These are phyloP conservation scores for Montipora cactus DNA, from an alignment of 64 coral and sea anemone species.

Conservation along the genomic window DNA sequence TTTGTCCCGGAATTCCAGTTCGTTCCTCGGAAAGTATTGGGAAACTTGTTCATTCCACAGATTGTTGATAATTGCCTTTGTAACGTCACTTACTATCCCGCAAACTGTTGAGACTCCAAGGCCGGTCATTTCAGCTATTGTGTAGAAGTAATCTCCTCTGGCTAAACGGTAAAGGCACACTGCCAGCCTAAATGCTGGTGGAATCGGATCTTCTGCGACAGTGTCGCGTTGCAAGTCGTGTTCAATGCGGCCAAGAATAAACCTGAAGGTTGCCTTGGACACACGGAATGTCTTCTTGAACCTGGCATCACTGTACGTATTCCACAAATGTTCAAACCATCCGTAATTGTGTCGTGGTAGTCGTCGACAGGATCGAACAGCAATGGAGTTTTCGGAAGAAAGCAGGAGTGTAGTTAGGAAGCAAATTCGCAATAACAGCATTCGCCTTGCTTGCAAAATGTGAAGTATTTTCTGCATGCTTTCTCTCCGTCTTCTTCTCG, in stretches of 20 bases:
- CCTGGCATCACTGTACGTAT: slow-evolving; percentile 56
- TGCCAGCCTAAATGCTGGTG: neutral
- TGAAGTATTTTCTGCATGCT: slow-evolving; percentile 36
- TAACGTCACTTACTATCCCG: slow-evolving; percentile 23
- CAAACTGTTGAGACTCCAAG: slow-evolving; percentile 10
- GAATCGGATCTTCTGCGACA: slow-evolving; percentile 48
- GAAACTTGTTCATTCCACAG: slow-evolving; percentile 56
- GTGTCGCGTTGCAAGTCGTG: slow-evolving; percentile 13
- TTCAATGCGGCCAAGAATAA: slow-evolving; percentile 50
- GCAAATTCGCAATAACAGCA: slow-evolving; percentile 61
- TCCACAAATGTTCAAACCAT: slow-evolving; percentile 58
- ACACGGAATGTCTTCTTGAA: slow-evolving; percentile 39
- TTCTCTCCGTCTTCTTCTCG: slow-evolving; percentile 45
- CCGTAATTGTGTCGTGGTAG: slow-evolving; percentile 23
- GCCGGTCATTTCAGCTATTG: neutral
- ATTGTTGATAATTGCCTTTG: slow-evolving; percentile 30
- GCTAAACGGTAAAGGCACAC: slow-evolving; percentile 45
- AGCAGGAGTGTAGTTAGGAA: slow-evolving; percentile 28
- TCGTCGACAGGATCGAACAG: slow-evolving; percentile 41
- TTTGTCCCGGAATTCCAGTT: slow-evolving; percentile 44
- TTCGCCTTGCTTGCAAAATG: slow-evolving; percentile 49
- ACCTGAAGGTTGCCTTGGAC: slow-evolving; percentile 44
- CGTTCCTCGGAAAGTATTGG: slow-evolving; percentile 53
- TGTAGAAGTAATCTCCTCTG: slow-evolving; percentile 43
- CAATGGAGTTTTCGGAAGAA: slow-evolving; percentile 34